Percentiles rank a stretch among this genome's conserved stretches.
Conservation (phyloP, 2,888 invertebrate genomes). For the Pheosia gnoma region DNA sequence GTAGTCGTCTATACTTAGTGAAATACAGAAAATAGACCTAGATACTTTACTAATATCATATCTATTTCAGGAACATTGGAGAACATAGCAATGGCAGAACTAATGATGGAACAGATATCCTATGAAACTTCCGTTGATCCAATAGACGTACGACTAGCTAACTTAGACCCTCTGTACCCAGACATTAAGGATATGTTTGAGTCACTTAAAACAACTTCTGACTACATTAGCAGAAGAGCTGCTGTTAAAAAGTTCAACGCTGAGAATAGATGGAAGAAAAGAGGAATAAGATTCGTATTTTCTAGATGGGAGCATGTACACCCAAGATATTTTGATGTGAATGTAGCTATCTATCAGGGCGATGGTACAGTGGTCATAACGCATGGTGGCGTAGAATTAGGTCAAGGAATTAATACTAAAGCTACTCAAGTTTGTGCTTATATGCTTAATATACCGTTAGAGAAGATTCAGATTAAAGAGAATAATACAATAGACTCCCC, state of each 20-base stretch:
- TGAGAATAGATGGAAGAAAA: conserved; percentile 89
- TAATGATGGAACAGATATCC: conserved; percentile 86
- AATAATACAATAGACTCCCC: conserved; percentile 84
- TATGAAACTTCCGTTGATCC: conserved; percentile 81
- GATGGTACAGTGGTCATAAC: conserved; percentile 88
- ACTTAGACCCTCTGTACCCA: conserved; percentile 62
- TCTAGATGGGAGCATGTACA: conserved; percentile 78
- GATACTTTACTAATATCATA: neutral
- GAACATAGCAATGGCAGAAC: conserved; percentile 80
- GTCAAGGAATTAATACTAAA: conserved; percentile 91
- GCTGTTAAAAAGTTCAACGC: conserved; percentile 82
- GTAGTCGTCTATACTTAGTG: conserved; percentile 28
- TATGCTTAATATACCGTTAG: conserved; percentile 85
- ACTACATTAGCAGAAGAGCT: conserved; percentile 76
- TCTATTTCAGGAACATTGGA: conserved; percentile 74
- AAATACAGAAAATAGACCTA: neutral
- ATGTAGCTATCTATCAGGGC: conserved; percentile 47
- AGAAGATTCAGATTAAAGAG: conserved; percentile 86
- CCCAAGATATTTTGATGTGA: conserved; percentile 23
- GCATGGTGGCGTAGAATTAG: conserved; percentile 90
- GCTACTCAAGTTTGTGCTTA: conserved; percentile 86
- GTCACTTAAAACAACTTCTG: conserved; percentile 74
- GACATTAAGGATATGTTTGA: conserved; percentile 72
- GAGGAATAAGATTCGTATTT: conserved; percentile 84
- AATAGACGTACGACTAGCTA: conserved; percentile 78